These are phyloP conservation scores for Pterophyllum scalare DNA, from an alignment of 2,113 vertebrate species.

Conservation along the genomic window DNA sequence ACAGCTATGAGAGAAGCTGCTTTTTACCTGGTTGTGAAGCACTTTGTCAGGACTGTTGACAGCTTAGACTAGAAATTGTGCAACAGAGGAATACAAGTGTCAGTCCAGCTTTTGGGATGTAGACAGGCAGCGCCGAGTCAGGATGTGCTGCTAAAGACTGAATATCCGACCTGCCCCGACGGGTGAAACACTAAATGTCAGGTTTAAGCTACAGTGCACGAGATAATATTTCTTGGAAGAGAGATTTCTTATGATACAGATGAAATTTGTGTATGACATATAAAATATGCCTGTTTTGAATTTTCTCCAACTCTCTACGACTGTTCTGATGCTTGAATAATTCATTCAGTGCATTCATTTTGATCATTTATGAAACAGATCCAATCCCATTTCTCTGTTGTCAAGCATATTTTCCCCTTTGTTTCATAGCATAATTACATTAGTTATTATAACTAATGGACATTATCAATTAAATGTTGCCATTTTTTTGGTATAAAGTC, in stretches of 20 bases:
- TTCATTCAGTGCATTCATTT: not conserved
- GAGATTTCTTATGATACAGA: too few relatives aligned
- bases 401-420: not conserved
- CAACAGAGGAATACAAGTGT: conserved; percentile 53
- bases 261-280: too few relatives aligned
- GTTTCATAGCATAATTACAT: not conserved
- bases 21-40: conserved; percentile 67
- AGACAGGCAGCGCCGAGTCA: conserved; percentile 42
- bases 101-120: conserved; percentile 44
- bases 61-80: conserved; percentile 56
- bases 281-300: not conserved
- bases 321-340: not conserved
- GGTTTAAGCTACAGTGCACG: not conserved
- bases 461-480: not conserved
- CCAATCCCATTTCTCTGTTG: not conserved
- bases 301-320: not conserved
- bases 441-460: not conserved
- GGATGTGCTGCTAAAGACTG: conserved; percentile 31
- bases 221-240: too few relatives aligned
- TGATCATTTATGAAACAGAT: not conserved
- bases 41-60: conserved; percentile 72
- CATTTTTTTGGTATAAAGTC: not conserved
- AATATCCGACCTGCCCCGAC: conserved; percentile 21
- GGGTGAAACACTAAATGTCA: not conserved
- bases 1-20: conserved; percentile 67